Evolutionary conservation across 2,888 invertebrate species (phyloP), one percentile per base, ranked within the genome.

Genomic region (Dendrolimus pini): DNA sequence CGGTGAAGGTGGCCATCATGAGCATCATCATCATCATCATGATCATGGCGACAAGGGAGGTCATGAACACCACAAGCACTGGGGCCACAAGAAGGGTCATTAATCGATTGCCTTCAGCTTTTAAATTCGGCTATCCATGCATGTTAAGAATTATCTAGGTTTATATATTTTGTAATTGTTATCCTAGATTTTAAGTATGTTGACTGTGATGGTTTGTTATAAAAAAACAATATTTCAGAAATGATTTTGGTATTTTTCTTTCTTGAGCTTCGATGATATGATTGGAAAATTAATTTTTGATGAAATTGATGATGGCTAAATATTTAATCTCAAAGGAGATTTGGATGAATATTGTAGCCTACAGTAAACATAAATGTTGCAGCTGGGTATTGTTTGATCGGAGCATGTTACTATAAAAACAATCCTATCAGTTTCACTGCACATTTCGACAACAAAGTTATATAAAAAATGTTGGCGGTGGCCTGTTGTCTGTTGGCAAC

Each of bases 1-100:
- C 78, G 94, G 94, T 62, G 94, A 94, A 63, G 95, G 93, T 52
- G 96, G 96, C 52, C 95, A 96, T 71, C 94, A 95, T 62, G 94
- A 95, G 65, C 95, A 96, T 71, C 94, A 95, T 82, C 93, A 93
- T 60, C 94, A 95, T 81, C 94, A 95, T 63, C 93, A 94, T 77
- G 93, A 94, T 66, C 93, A 95, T 71, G 96, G 94, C 61, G 95
- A 96, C 88, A 96, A 96, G 84, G 96, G 95, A 54, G 95, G 95
- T 53, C 94, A 95, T 71, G 94, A 95, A 70, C 94, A 95, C 70
- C 95, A 95, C 83, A 96, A 96, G 83, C 93, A 95, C 78, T 96
- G 96, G 95, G 94, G 94, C 63, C 93, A 92, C 74, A 93, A 93
- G 77, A 92, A 93, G 80, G 91, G 91, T 62, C 89, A 89, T 70